Base-by-base conservation (phyloP, 2,797 vertebrate genomes). In the Hephaestus fuliginosus region DNA sequence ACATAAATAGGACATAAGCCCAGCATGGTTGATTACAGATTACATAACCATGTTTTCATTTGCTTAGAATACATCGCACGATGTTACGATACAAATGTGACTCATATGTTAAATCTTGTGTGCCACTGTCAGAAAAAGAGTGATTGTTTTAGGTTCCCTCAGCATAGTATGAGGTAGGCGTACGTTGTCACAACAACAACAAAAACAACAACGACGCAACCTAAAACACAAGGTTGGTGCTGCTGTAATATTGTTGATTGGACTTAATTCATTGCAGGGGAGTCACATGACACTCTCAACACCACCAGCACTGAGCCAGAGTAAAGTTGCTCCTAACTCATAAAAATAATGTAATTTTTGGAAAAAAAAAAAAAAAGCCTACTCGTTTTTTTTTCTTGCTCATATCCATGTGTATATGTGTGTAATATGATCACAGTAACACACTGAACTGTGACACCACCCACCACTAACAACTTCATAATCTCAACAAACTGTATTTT, bases 31-130 rank as follows among this genome's bases (percentile, higher is more conserved):
- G 62, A 18, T 76, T 69, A 62, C 58, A 67, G 28, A 57, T 85
- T 85, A 67, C 64, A 65, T 77, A 63, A 80, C 13, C 2, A 25
- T 43, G 43, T 56, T 63, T 51, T 36, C 13, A 55, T 78, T 71
- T 49, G 36, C 39, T 22, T 43, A 10, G 36, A 73, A 68, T 75
- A 72, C n/a, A 75, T 4, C 15, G 39, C 30, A 39, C 22, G 62
- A 28, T 75, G 51, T 30, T 69, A 52, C 63, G 43, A 60, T 56
- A 77, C 46, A 12, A 69, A 60, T 64, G 52, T 69, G 72, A 73
- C 72, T 75, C 67, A 43, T 43, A 15, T 67, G 28, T 80, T 41
- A 62, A 48, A 63, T 76, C 75, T 17, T 64, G 41, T 64, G 53
- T 52, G 33, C 12, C 52, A 55, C 33, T 14, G 53, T 51, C 53